Evolutionary conservation across 2,113 vertebrate genomes (phyloP).

Genomic region (Entelurus aequoreus): DNA sequence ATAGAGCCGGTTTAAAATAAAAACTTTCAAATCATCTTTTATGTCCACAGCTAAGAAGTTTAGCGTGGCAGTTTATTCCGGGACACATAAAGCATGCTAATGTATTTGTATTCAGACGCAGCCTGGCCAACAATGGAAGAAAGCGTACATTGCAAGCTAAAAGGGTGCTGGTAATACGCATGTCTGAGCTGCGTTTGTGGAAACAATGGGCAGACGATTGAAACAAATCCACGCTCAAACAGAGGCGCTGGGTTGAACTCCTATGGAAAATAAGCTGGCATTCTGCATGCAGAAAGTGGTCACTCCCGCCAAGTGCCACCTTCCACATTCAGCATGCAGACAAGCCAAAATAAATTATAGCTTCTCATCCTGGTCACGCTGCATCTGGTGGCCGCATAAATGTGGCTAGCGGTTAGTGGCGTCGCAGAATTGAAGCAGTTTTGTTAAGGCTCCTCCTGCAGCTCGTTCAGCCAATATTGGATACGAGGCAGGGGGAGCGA

Average conservation of each 20-base stretch:
- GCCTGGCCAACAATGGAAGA: background rate
- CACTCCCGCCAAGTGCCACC: conserved; percentile 7
- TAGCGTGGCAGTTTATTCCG: background rate
- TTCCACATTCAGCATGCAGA: conserved; percentile 5
- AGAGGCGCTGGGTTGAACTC: conserved; percentile 17
- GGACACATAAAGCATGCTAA: background rate
- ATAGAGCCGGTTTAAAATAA: background rate
- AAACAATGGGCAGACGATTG: conserved; percentile 11
- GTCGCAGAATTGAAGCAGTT: background rate
- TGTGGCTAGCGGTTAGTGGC: background rate
- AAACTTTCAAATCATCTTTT: background rate
- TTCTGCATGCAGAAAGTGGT: background rate
- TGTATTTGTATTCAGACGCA: conserved; percentile 5
- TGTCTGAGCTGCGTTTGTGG: conserved; percentile 13
- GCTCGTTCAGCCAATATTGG: background rate
- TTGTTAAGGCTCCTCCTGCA: background rate
- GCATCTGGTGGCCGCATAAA: conserved; percentile 1
- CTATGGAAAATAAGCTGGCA: conserved; percentile 20
- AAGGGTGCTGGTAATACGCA: background rate
- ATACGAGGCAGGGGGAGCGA: background rate
- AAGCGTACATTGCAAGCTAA: conserved; percentile 24
- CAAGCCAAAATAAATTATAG: conserved; percentile 5
- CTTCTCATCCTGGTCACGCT: conserved; percentile 1
- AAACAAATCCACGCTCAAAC: conserved; percentile 15
- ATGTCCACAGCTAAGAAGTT: background rate